Conservation (phyloP, 2,113 vertebrate species). For the Apodemus sylvaticus region DNA sequence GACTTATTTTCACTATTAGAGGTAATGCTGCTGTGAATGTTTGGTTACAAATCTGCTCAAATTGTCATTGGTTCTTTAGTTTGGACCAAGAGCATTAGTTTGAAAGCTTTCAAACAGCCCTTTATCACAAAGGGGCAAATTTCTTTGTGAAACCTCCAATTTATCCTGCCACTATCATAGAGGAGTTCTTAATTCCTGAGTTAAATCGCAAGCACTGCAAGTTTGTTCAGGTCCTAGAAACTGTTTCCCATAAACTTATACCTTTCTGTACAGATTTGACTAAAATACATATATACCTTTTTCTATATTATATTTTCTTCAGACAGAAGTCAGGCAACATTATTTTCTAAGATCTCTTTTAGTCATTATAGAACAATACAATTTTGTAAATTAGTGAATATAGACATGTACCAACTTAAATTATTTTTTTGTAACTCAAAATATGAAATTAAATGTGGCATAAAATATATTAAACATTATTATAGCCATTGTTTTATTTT, state of each 20-base stretch:
- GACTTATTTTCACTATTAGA: not conserved
- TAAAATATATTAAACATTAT: not conserved
- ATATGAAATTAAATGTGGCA: not conserved
- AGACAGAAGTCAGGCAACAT: not conserved
- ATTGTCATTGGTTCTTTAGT: not conserved
- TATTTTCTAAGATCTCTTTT: not conserved
- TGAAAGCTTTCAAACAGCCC: not conserved
- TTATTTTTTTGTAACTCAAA: not conserved
- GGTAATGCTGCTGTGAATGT: not conserved
- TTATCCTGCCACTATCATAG: not conserved
- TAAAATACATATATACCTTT: not conserved
- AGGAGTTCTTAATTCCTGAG: not conserved
- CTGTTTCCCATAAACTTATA: not conserved
- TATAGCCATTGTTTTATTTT: not conserved
- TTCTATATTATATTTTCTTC: not conserved
- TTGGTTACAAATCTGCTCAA: not conserved
- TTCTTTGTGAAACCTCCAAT: not conserved
- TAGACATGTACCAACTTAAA: not conserved
- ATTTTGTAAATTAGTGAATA: conserved; percentile 11
- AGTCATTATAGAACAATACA: not conserved
- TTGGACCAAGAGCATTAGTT: not conserved
- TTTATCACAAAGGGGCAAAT: not conserved
- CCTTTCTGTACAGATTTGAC: not conserved
- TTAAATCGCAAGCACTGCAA: not conserved
- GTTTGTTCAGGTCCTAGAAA: not conserved